Evolutionary conservation across 2,113 vertebrate genomes (phyloP), one percentile per base, ranked within the genome.

Genomic region (Pygoscelis antarcticus): DNA sequence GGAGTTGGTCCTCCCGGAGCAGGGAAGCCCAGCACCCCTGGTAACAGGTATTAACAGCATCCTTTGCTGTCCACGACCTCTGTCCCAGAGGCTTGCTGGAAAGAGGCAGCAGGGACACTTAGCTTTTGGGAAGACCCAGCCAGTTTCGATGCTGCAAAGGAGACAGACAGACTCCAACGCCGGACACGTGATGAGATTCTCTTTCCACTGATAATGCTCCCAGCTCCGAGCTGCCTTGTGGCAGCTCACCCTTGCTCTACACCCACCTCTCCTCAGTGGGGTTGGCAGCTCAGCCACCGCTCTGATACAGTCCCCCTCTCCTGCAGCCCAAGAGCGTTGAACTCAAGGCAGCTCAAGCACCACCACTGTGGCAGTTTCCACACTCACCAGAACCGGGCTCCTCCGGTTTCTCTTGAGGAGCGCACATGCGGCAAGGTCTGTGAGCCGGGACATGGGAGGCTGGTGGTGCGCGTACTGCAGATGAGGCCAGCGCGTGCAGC

Each of bases 151-250:
- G 20, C 52, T 75, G 42, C 57, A 42, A 23, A 71, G 46, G 40
- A 70, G 19, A 62, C 7, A 29, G 55, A 12, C 16, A 8, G 30
- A 44, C 84, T 85, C 46, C 65, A 82, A 17, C 49, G 78, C 78
- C 3, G 1, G 62, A 22, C 21, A 21, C 10, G 47, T 0, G 1
- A 38, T n/a, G 60, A 70, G 46, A 30, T 61, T 44, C 10, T 69
- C 68, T 32, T 51, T 69, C 29, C 38, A 29, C 42, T 69, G 36
- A 19, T 47, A 46, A 58, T 11, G 13, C 18, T 69, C 32, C 55
- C 69, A 87, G 27, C 49, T 42, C 49, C 2, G 9, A 42, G 44
- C 16, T 57, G 23, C 57, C 38, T 49, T 0, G 0, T 30, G 68
- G 65, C 66, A 85, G 36, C 34, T 84, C 32, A 13, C 30, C n/a